Evolutionary conservation across 2,113 vertebrate genomes (phyloP).

Genomic region (Microcebus murinus): DNA sequence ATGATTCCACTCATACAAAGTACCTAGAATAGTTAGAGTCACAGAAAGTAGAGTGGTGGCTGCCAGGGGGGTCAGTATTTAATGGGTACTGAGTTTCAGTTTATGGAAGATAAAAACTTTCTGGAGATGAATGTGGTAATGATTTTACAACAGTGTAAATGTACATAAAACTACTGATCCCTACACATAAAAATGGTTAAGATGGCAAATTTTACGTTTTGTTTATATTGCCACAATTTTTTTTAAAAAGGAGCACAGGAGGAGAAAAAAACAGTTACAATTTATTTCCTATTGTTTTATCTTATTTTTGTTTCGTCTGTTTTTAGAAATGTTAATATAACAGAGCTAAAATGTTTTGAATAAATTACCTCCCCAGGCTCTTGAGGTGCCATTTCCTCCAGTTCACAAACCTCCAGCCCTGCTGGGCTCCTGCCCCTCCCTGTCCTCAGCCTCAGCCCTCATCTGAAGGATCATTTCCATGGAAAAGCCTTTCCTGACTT

Average conservation of each 20-base stretch:
- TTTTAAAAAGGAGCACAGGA: neutral
- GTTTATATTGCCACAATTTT: neutral
- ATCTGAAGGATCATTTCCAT: neutral
- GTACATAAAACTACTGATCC: neutral
- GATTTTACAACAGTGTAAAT: neutral
- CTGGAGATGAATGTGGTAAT: neutral
- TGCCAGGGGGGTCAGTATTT: neutral
- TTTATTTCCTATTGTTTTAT: neutral
- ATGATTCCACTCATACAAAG: neutral
- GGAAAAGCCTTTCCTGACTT: neutral
- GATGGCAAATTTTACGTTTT: neutral
- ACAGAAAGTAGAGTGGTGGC: neutral
- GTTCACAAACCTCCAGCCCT: too few relatives aligned
- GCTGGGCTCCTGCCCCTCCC: neutral
- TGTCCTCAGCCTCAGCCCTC: neutral
- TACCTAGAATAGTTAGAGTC: neutral
- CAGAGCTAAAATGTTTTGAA: neutral
- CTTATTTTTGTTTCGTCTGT: neutral
- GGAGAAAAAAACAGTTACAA: neutral
- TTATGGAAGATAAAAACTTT: neutral
- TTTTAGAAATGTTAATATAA: neutral
- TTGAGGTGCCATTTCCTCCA: neutral
- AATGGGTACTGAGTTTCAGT: neutral
- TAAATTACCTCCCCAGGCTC: neutral
- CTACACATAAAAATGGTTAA: neutral